Conservation (phyloP, 1,140 invertebrate species). For the Drosophila simulans region DNA sequence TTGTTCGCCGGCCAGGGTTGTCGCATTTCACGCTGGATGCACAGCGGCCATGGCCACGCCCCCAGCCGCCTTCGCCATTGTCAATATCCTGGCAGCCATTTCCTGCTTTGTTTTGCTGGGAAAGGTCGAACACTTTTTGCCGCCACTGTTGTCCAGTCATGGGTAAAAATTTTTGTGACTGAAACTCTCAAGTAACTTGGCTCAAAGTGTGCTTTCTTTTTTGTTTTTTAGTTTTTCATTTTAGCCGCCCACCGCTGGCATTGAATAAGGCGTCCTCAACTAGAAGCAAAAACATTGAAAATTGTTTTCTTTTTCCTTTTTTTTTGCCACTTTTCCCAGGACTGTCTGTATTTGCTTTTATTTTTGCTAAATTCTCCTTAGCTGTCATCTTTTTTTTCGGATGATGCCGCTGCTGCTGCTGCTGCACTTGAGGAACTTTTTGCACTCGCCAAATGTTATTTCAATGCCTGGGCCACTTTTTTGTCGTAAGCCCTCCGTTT, state of each 20-base stretch:
- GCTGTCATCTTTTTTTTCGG: slow-evolving; percentile 57
- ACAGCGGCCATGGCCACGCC: slow-evolving; percentile 48
- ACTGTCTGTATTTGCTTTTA: slow-evolving; percentile 33
- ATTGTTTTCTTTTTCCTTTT: slow-evolving; percentile 65
- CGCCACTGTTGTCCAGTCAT: slow-evolving; percentile 67
- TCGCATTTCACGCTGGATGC: slow-evolving; percentile 64
- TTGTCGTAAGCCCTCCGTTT: slow-evolving; percentile 4
- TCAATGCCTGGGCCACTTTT: slow-evolving; percentile 54
- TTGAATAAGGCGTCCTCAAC: slow-evolving; percentile 76
- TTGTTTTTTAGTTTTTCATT: slow-evolving; percentile 3
- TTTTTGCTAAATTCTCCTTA: slow-evolving; percentile 66
- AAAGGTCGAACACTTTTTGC: slow-evolving; percentile 66
- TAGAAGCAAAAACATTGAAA: slow-evolving; percentile 81
- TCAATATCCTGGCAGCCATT: slow-evolving; percentile 76
- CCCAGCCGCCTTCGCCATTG: slow-evolving; percentile 35
- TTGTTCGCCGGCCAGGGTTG: slow-evolving; percentile 25
- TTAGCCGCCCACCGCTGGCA: slow-evolving; percentile 42
- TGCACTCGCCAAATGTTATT: slow-evolving; percentile 49
- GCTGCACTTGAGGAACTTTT: slow-evolving; percentile 63
- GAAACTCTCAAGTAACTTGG: slow-evolving; percentile 56
- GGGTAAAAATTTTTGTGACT: slow-evolving; percentile 67
- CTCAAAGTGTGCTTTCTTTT: slow-evolving; percentile 54
- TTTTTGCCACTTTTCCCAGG: slow-evolving; percentile 10
- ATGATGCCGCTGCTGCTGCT: slow-evolving; percentile 16
- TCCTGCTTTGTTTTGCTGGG: slow-evolving; percentile 64